Conservation (phyloP, 2,888 invertebrate genomes). For the Erannis defoliaria region DNA sequence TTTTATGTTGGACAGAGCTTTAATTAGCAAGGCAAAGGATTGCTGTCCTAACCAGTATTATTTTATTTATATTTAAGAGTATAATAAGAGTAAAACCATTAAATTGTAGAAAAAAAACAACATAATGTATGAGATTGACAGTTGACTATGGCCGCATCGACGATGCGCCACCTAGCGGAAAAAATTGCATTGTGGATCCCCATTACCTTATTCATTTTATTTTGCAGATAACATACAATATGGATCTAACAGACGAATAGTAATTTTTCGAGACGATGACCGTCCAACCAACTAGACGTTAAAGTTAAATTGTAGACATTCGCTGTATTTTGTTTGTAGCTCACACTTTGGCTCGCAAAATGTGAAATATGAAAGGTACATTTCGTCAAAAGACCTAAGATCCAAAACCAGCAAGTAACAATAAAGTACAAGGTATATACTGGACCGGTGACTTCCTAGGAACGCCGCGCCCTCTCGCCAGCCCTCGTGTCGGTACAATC, state of each 20-base stretch:
- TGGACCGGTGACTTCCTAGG: slow-evolving; percentile 59
- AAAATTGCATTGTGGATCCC: too few species aligned
- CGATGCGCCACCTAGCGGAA: too few species aligned
- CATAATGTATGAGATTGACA: too few species aligned
- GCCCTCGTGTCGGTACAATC: slow-evolving; percentile 51
- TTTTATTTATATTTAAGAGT: too few species aligned
- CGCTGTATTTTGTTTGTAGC: slow-evolving; percentile 63
- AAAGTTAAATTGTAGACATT: slow-evolving; percentile 51
- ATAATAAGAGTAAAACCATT: too few species aligned
- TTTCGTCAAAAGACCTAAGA: slow-evolving; percentile 77
- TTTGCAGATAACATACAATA: too few species aligned
- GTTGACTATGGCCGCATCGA: too few species aligned
- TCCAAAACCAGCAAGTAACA: slow-evolving; percentile 73
- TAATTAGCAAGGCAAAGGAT: too few species aligned
- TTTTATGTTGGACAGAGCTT: too few species aligned
- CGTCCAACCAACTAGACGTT: not conserved
- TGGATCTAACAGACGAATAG: not conserved
- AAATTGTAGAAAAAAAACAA: too few species aligned
- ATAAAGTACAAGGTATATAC: slow-evolving; percentile 69
- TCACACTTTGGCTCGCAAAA: slow-evolving; percentile 54
- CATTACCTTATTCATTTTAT: too few species aligned
- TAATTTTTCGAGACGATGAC: not conserved
- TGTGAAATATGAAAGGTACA: slow-evolving; percentile 66
- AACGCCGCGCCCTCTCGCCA: slow-evolving; percentile 41
- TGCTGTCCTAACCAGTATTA: too few species aligned